These are phyloP conservation scores for Paratrypauchen microcephalus DNA, from an alignment of 2,797 vertebrate genomes.

Conservation along the genomic window DNA sequence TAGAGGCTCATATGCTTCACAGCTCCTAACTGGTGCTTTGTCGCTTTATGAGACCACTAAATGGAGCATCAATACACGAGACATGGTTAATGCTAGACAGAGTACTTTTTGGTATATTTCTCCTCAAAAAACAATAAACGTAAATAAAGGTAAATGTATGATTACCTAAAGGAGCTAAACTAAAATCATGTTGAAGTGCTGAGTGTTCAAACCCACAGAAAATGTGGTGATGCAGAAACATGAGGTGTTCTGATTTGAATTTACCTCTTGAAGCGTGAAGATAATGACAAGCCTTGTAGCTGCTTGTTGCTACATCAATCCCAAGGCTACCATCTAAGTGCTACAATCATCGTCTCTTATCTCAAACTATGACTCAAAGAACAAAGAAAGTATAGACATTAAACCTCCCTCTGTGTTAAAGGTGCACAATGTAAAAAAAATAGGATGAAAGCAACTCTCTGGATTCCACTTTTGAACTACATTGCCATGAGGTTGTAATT, in stretches of 20 bases:
- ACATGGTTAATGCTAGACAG: background rate
- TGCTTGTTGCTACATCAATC: background rate
- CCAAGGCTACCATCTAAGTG: background rate
- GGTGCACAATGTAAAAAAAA: no score
- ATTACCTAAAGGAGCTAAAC: background rate
- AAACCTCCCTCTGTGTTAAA: background rate
- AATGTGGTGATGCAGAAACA: no score
- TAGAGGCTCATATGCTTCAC: background rate
- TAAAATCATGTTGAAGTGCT: background rate
- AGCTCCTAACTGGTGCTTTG: conserved; percentile 1
- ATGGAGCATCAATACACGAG: background rate
- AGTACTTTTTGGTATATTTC: background rate
- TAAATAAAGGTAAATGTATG: background rate
- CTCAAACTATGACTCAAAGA: background rate
- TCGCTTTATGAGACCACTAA: background rate
- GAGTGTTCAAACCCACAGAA: background rate
- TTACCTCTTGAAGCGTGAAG: background rate
- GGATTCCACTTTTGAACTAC: no score
- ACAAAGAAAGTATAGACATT: background rate
- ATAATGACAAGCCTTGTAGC: background rate
- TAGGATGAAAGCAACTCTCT: no score
- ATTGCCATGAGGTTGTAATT: no score
- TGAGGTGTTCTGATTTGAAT: background rate
- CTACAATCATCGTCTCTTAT: background rate
- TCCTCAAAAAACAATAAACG: background rate